Conservation (phyloP, 2,113 vertebrate genomes). For the Hypanus sabinus region DNA sequence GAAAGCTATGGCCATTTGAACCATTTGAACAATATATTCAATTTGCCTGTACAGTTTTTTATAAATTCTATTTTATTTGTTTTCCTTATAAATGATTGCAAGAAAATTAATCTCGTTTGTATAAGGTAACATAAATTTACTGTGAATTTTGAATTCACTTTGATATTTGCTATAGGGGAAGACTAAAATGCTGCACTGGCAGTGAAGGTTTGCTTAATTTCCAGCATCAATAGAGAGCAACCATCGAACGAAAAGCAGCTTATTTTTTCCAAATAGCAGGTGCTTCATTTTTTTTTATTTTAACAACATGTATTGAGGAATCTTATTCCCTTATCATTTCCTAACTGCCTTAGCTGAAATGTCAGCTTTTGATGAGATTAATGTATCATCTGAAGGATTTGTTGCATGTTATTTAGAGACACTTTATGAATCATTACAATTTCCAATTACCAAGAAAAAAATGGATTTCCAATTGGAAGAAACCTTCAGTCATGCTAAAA, state of each 20-base stretch:
- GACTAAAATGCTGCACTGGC: background rate
- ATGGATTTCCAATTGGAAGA: conserved; percentile 29
- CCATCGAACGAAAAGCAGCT: background rate
- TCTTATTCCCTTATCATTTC: conserved; percentile 32
- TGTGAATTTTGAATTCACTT: background rate
- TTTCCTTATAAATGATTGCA: no score
- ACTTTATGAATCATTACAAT: conserved; percentile 26
- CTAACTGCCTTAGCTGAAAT: background rate
- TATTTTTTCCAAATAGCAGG: background rate
- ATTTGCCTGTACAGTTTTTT: no score
- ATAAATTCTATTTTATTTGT: no score
- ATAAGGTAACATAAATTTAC: no score
- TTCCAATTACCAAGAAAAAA: conserved; percentile 26
- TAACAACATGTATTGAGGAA: background rate
- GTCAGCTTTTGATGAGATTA: conserved; percentile 32
- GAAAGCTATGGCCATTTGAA: background rate
- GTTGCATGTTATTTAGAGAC: conserved; percentile 22
- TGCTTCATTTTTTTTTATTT: background rate
- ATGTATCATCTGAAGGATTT: conserved; percentile 26
- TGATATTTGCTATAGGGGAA: background rate
- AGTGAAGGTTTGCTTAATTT: background rate
- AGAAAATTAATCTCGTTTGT: no score
- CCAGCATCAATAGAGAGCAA: background rate
- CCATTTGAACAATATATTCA: no score
- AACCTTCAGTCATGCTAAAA: background rate